Conservation (phyloP, 2,797 vertebrate species). For the Petrocephalus schoutedeni region DNA sequence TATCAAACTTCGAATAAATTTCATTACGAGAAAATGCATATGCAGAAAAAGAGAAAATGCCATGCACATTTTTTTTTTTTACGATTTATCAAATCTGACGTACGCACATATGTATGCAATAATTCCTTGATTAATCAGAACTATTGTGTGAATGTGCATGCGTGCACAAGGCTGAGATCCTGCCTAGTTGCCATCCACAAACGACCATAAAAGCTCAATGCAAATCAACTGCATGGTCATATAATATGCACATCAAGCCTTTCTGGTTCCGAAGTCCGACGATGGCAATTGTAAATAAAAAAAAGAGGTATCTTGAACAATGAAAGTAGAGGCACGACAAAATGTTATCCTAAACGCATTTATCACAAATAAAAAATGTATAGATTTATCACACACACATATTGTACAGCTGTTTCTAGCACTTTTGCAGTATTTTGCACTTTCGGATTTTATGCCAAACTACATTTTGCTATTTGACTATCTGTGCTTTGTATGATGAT, state of each 20-base stretch:
- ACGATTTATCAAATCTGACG: not conserved
- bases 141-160: not conserved
- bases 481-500: not conserved
- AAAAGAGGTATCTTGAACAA: not conserved
- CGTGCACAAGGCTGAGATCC: not conserved
- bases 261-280: not conserved
- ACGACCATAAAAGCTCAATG: not conserved
- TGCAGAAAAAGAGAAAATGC: not conserved
- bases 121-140: not conserved
- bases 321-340: not conserved
- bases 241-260: not conserved
- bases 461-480: not conserved
- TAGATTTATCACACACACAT: not conserved
- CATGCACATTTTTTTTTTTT: not conserved
- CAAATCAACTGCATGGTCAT: not conserved
- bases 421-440: not conserved
- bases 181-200: not conserved
- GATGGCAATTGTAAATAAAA: not conserved
- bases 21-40: not conserved
- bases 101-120: not conserved
- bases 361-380: constrained; percentile 2
- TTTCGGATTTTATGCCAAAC: not conserved
- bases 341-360: not conserved
- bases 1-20: not conserved
- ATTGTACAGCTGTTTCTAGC: not conserved